Base-by-base conservation (phyloP, 2,888 invertebrate genomes). In the Antheraea yamamai region DNA sequence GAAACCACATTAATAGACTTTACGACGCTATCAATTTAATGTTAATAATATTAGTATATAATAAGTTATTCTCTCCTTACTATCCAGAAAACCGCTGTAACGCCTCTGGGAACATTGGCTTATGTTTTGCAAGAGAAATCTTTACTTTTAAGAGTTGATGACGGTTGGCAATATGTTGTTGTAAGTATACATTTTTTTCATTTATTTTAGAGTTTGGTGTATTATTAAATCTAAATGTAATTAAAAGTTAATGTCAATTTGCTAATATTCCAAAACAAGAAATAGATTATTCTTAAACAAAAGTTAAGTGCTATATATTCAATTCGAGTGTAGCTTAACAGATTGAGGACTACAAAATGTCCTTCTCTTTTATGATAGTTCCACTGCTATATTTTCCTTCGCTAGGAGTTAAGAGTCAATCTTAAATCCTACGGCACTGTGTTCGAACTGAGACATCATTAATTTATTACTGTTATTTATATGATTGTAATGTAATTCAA, bases 91-190 rank as follows among this genome's bases (percentile, higher is more conserved):
- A 91, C 92, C n/a, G 79, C 85, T 30, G 83, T 77, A 16, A 90
- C 88, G 23, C 87, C 85, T 52, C 66, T 88, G 78, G 94, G 94
- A 77, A 93, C 94, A 12, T 79, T 94, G 61, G 94, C 91, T 61
- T 94, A 89, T 83, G 86, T 94, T 79, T 79, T 93, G 74, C 85
- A 89, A 78, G 92, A 93, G 78, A 87, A 89, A 84, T 85, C 87
- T 77, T 84, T 94, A 77, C 81, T 95, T 74, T 79, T 95, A 73
- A 87, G 91, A 78, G 91, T 91, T 30, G 85, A 87, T 78, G 81
- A 82, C 61, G 92, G 91, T 64, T 94, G 94, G 94, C 88, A 89
- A 80, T 79, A 89, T 80, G 85, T 94, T 78, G 77, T 85, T 84
- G 94, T 94, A 83, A 86, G 74, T 74, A 72, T n/a, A n/a, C n/a